A percentile compares a stretch with the other conserved stretches of the same genome.
Conservation (phyloP, 2,113 vertebrate species). For the Psilopogon haemacephalus region DNA sequence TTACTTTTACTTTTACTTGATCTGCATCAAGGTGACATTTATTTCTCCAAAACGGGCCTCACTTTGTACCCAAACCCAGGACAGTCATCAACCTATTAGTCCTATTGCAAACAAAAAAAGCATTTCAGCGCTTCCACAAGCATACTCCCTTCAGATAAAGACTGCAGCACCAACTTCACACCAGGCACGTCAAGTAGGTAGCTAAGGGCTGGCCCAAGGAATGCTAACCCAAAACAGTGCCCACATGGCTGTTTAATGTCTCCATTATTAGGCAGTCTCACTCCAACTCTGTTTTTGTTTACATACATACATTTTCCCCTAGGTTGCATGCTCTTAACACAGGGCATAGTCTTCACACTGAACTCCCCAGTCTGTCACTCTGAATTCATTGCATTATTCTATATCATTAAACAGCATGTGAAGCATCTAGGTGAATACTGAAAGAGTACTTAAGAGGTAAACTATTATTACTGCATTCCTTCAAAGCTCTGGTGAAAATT, state of each 20-base stretch:
- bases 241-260: neutral
- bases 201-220: neutral
- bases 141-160: neutral
- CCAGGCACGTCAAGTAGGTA: neutral
- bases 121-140: neutral
- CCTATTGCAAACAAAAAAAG: neutral
- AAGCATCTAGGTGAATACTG: neutral
- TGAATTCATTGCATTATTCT: neutral
- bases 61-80: neutral
- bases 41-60: neutral
- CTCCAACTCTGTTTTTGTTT: neutral
- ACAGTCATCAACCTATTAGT: neutral
- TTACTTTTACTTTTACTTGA: no score
- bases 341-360: neutral
- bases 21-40: neutral
- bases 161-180: neutral
- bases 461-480: neutral
- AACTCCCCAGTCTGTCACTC: neutral
- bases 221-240: neutral
- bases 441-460: neutral
- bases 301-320: neutral
- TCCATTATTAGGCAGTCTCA: neutral
- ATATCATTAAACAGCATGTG: neutral
- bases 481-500: neutral
- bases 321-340: neutral